phyloP scores from a whole-genome alignment of 2,797 vertebrate genomes.

The Falco novaeseelandiae region DNA sequence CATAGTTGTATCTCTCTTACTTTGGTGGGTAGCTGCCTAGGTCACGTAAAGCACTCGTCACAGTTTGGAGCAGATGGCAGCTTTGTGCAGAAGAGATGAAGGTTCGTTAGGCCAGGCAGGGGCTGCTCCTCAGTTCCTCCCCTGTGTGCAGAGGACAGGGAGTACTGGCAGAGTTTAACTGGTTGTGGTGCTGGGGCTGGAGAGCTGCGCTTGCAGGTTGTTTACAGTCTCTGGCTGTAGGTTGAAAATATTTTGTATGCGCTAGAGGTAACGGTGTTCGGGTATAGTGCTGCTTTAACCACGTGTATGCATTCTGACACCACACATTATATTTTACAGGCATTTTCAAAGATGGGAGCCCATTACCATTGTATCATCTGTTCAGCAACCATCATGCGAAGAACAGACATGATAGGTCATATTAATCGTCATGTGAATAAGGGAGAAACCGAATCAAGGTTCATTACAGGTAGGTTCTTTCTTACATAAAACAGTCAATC shows the following conservation, averaged over 20 bases:
- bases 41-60: background rate
- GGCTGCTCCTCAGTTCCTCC: background rate
- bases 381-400: conserved; percentile 89
- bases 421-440: conserved; percentile 92
- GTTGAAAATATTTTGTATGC: background rate
- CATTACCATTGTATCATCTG: conserved; percentile 98
- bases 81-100: background rate
- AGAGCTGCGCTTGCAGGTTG: background rate
- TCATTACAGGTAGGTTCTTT: conserved; percentile 77
- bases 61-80: background rate
- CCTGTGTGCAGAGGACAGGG: background rate
- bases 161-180: no score
- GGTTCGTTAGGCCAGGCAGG: background rate
- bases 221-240: background rate
- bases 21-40: background rate
- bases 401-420: conserved; percentile 95
- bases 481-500: background rate
- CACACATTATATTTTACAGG: conserved; percentile 64
- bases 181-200: background rate
- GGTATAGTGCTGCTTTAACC: background rate
- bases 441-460: conserved; percentile 91
- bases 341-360: conserved; percentile 82
- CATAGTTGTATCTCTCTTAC: background rate
- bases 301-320: background rate
- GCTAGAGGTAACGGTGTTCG: background rate